Percentiles rank a stretch among this genome's conserved stretches.
Conservation (phyloP, 2,797 vertebrate genomes). For the Premnoplex brunnescens region DNA sequence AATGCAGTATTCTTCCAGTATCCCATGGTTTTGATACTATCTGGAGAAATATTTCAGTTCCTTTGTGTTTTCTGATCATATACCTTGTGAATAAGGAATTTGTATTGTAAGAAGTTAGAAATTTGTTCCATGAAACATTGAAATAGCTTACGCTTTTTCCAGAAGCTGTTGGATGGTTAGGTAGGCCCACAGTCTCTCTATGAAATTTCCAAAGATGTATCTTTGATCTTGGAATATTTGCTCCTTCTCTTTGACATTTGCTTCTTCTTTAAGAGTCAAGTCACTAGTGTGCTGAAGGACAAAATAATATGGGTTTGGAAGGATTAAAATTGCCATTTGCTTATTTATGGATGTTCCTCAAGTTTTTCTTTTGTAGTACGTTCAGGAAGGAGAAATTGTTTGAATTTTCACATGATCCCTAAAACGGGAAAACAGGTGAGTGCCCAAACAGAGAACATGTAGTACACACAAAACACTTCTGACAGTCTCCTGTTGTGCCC, state of each 20-base stretch:
- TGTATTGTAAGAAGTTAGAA: neutral
- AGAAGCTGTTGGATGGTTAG: constrained; percentile 89
- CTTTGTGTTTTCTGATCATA: neutral
- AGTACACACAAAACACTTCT: neutral
- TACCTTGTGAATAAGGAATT: neutral
- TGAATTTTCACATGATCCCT: neutral
- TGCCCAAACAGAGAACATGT: neutral
- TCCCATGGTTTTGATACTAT: neutral
- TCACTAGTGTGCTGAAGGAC: constrained; percentile 55
- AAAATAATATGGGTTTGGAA: neutral
- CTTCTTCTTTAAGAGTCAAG: constrained; percentile 71
- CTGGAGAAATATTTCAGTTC: neutral
- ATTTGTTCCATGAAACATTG: neutral
- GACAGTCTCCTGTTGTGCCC: neutral
- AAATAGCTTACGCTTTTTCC: constrained; percentile 77
- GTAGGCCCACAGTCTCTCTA: constrained; percentile 92
- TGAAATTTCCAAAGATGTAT: constrained; percentile 90
- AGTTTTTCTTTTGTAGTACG: neutral
- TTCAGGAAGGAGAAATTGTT: neutral
- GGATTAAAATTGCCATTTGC: neutral
- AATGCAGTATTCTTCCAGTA: neutral
- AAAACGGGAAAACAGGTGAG: neutral
- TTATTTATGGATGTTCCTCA: neutral
- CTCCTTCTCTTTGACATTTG: constrained; percentile 70
- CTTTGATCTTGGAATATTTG: constrained; percentile 77